phyloP scores from a whole-genome alignment of 2,888 invertebrate species.

The Cynaeus angustus region DNA sequence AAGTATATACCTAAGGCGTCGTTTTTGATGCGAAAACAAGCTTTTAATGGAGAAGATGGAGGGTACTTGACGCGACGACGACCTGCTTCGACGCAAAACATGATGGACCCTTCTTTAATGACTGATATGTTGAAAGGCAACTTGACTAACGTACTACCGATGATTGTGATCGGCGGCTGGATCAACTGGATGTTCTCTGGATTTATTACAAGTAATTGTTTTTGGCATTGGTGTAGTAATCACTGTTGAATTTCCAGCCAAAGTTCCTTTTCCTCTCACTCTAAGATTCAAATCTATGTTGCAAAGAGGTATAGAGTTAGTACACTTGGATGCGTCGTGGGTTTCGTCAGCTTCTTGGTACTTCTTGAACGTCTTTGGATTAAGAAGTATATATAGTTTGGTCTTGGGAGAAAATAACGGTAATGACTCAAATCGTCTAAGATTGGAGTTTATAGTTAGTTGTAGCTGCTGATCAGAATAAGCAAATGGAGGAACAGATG shows the following conservation, averaged over 20 bases:
- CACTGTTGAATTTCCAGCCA: slow-evolving; percentile 72
- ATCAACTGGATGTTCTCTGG: slow-evolving; percentile 99
- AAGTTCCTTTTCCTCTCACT: slow-evolving; percentile 98
- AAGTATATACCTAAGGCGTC: slow-evolving; percentile 93
- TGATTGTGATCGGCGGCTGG: slow-evolving; percentile 99
- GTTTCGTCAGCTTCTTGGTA: slow-evolving; percentile 99
- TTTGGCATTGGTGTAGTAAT: not conserved
- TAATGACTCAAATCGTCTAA: not conserved
- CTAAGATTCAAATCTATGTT: slow-evolving; percentile 99
- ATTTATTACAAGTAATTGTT: slow-evolving; percentile 86
- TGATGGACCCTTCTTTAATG: slow-evolving; percentile 97
- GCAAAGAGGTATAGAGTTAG: slow-evolving; percentile 96
- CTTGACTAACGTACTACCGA: slow-evolving; percentile 97
- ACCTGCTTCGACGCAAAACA: slow-evolving; percentile 87
- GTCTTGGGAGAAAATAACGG: slow-evolving; percentile 98
- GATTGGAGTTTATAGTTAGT: not conserved
- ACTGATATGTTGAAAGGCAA: slow-evolving; percentile 99
- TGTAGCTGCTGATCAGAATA: slow-evolving; percentile 91
- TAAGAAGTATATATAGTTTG: slow-evolving; percentile 96
- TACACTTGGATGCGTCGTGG: slow-evolving; percentile 98
- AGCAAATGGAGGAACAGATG: slow-evolving; percentile 98
- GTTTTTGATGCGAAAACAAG: slow-evolving; percentile 93
- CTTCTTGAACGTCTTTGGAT: slow-evolving; percentile 98
- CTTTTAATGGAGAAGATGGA: slow-evolving; percentile 96
- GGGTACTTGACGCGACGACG: slow-evolving; percentile 96